A percentile compares a stretch with the other conserved stretches of the same genome.
phyloP scores from a whole-genome alignment of 2,888 invertebrate species.

The Chrysolina oricalcia region DNA sequence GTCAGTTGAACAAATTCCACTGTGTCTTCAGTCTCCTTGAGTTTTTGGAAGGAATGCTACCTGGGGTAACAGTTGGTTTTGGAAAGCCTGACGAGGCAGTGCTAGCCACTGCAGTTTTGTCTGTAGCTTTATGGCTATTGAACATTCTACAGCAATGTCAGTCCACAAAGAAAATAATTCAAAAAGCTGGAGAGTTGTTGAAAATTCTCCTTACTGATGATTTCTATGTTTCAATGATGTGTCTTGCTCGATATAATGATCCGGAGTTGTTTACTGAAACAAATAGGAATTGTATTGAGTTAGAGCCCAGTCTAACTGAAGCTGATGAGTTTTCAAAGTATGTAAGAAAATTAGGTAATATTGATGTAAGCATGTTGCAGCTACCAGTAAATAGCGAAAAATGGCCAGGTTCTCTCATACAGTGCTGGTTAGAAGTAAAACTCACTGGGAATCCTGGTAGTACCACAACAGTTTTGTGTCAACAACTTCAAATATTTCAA shows the following conservation, averaged over 20 bases:
- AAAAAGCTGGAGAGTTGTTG: slow-evolving; percentile 78
- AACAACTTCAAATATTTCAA: slow-evolving; percentile 88
- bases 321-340: slow-evolving; percentile 57
- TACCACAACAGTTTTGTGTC: slow-evolving; percentile 85
- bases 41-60: slow-evolving; percentile 82
- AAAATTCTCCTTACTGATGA: slow-evolving; percentile 78
- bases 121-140: slow-evolving; percentile 86
- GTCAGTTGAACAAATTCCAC: slow-evolving; percentile 86
- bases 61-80: slow-evolving; percentile 77
- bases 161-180: slow-evolving; percentile 72
- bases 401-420: slow-evolving; percentile 70
- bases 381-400: slow-evolving; percentile 61
- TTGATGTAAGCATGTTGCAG: slow-evolving; percentile 61
- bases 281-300: slow-evolving; percentile 80
- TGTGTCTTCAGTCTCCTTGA: slow-evolving; percentile 91
- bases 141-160: slow-evolving; percentile 79
- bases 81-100: slow-evolving; percentile 92
- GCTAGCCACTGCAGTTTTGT: slow-evolving; percentile 87
- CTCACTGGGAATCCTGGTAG: slow-evolving; percentile 89
- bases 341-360: slow-evolving; percentile 62
- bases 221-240: slow-evolving; percentile 87
- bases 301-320: slow-evolving; percentile 73
- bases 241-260: slow-evolving; percentile 87
- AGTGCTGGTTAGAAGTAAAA: slow-evolving; percentile 88
- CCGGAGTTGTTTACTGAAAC: slow-evolving; percentile 76